Evolutionary conservation across 2,888 invertebrate genomes (phyloP).

Genomic region (Melinaea menophilus): DNA sequence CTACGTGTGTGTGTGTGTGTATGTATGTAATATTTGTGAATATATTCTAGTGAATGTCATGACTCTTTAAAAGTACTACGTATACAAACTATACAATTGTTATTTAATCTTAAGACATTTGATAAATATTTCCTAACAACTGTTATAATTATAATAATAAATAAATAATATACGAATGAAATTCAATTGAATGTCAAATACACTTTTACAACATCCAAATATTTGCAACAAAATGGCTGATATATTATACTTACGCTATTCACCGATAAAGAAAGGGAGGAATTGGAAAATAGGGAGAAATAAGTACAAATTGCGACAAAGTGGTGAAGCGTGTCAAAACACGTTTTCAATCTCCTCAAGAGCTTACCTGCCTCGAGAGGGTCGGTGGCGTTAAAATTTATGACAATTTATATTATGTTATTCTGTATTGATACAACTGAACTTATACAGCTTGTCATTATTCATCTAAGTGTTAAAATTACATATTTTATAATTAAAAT

Average conservation of each 20-base stretch:
- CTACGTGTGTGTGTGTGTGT: not conserved
- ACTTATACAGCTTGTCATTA: not conserved
- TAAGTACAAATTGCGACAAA: conserved; percentile 56
- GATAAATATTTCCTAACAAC: no score
- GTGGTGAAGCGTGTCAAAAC: conserved; percentile 33
- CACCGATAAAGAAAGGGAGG: conserved; percentile 12
- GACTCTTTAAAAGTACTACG: no score
- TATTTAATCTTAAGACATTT: no score
- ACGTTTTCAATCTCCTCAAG: conserved; percentile 23
- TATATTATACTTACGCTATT: conserved; percentile 3
- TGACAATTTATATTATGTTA: not conserved
- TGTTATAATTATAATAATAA: no score
- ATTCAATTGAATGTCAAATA: not conserved
- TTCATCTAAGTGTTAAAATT: not conserved
- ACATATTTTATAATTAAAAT: not conserved
- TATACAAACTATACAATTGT: no score
- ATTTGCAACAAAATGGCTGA: conserved; percentile 1
- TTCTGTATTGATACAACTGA: not conserved
- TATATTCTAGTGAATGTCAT: no score
- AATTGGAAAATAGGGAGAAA: conserved; percentile 33
- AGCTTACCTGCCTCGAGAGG: conserved; percentile 11
- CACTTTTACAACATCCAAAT: not conserved
- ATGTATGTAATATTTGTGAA: not conserved
- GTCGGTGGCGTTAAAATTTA: conserved; percentile 6
- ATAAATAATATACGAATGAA: no score